A percentile compares a stretch with the other conserved stretches of the same genome.
Conservation (phyloP, 2,888 invertebrate genomes). For the Danaus chrysippus region DNA sequence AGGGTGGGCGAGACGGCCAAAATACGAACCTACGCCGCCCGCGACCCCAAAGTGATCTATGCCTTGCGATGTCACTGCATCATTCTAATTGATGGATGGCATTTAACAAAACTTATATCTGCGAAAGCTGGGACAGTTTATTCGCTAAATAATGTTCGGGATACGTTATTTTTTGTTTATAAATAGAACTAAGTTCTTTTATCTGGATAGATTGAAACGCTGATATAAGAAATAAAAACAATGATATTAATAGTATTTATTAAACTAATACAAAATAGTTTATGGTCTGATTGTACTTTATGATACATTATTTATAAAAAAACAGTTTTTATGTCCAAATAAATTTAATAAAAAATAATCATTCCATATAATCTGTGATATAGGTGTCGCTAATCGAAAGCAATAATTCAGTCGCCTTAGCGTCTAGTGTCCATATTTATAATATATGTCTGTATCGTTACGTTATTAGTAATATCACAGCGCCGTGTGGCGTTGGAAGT, state of each 20-base stretch:
- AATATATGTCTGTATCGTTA: slow-evolving; percentile 53
- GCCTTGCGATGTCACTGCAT: slow-evolving; percentile 9
- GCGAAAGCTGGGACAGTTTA: not conserved
- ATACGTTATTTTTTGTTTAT: too few species aligned
- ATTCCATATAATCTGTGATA: slow-evolving; percentile 9
- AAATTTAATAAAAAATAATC: too few species aligned
- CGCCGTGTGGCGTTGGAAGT: slow-evolving; percentile 36
- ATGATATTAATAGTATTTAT: too few species aligned
- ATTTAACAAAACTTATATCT: too few species aligned
- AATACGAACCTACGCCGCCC: slow-evolving; percentile 61
- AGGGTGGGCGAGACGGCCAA: slow-evolving; percentile 62
- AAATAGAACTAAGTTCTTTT: too few species aligned
- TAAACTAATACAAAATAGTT: too few species aligned
- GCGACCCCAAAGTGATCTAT: slow-evolving; percentile 23
- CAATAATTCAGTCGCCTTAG: slow-evolving; percentile 33
- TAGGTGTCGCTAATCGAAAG: slow-evolving; percentile 33
- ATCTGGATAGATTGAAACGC: too few species aligned
- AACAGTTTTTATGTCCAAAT: too few species aligned
- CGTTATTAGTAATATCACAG: slow-evolving; percentile 56
- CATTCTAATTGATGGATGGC: not conserved
- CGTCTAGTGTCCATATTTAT: slow-evolving; percentile 35
- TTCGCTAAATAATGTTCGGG: too few species aligned
- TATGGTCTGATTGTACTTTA: too few species aligned
- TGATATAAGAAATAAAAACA: too few species aligned
- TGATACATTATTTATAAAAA: too few species aligned